Evolutionary conservation across 2,888 invertebrate species (phyloP).

Genomic region (Ceraclea dissimilis): DNA sequence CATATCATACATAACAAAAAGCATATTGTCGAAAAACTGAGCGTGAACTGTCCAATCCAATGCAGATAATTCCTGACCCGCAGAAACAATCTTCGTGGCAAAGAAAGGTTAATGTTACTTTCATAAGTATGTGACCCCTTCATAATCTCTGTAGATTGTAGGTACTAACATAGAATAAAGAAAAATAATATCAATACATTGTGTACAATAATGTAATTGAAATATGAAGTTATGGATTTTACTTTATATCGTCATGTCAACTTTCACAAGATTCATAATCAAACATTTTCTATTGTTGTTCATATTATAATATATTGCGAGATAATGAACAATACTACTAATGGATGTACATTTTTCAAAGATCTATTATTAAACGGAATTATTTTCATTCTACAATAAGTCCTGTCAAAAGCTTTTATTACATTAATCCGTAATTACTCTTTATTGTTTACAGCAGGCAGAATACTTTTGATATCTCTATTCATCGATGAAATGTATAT

Average conservation of each 20-base stretch:
- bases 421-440: neutral
- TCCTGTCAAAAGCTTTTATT: neutral
- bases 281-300: neutral
- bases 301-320: neutral
- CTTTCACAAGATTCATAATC: slow-evolving; percentile 2
- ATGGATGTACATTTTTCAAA: neutral
- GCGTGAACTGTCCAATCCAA: neutral
- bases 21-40: no score
- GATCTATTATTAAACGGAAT: no score
- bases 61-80: neutral
- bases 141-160: neutral
- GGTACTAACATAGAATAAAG: neutral
- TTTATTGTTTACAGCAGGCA: neutral
- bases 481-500: no score
- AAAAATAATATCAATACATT: neutral
- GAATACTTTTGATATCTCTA: no score
- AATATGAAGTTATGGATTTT: neutral
- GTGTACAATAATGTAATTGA: neutral
- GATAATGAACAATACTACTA: neutral
- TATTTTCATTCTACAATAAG: neutral
- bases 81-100: neutral
- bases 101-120: neutral
- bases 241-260: neutral
- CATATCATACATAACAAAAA: no score
- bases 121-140: neutral